These are phyloP conservation scores for Rallus limicola DNA, from an alignment of 2,113 vertebrate species.

Conservation along the genomic window DNA sequence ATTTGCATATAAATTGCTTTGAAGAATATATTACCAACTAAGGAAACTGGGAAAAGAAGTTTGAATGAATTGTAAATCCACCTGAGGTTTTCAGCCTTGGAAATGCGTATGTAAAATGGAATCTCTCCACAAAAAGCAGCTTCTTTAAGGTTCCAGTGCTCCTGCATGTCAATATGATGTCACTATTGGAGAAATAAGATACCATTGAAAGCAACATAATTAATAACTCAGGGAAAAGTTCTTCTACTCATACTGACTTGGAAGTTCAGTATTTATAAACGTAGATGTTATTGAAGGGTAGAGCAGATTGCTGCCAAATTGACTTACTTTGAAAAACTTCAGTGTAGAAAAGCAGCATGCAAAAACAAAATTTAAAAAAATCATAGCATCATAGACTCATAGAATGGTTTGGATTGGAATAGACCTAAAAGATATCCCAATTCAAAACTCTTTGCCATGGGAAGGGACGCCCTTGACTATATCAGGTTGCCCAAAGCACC, in stretches of 20 bases:
- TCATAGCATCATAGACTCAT: no score
- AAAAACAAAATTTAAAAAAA: not conserved
- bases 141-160: not conserved
- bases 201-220: not conserved
- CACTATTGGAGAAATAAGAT: not conserved
- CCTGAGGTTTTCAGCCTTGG: not conserved
- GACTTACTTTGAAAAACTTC: not conserved
- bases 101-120: constrained; percentile 32
- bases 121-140: not conserved
- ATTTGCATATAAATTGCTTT: constrained; percentile 73
- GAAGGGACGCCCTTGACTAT: no score
- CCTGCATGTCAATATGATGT: not conserved
- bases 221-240: not conserved
- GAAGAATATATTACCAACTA: constrained; percentile 33
- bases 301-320: not conserved
- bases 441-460: no score
- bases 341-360: not conserved
- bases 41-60: constrained; percentile 4
- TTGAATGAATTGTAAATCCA: constrained; percentile 56
- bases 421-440: no score
- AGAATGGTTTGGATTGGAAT: no score
- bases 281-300: not conserved
- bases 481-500: no score
- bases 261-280: not conserved
- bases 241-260: not conserved